phyloP scores from a whole-genome alignment of 2,113 vertebrate species.

The Marmota flaviventris region DNA sequence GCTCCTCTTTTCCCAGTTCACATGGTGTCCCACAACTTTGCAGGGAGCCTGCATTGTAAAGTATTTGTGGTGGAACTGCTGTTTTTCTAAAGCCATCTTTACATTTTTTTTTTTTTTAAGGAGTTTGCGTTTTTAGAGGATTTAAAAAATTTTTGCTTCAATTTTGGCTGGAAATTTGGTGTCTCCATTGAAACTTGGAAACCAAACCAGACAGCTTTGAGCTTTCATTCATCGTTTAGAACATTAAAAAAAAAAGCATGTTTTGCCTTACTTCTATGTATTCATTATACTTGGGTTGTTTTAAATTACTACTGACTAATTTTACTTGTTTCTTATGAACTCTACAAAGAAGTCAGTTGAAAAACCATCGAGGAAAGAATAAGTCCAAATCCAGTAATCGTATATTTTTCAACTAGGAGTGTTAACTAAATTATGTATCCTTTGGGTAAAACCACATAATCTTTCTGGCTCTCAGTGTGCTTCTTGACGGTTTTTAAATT shows the following conservation, averaged over 20 bases:
- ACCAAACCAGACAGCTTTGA: slow-evolving; percentile 67
- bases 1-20: not conserved
- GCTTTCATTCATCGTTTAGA: slow-evolving; percentile 56
- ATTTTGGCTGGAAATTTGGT: slow-evolving; percentile 69
- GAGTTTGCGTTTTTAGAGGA: slow-evolving; percentile 58
- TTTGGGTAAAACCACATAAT: not conserved
- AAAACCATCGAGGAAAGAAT: not conserved
- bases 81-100: not conserved
- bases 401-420: not conserved
- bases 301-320: slow-evolving; percentile 3
- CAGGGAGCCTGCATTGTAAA: not conserved
- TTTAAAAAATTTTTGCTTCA: slow-evolving; percentile 59
- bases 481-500: not conserved
- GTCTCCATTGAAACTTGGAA: slow-evolving; percentile 76
- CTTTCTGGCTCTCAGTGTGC: not conserved
- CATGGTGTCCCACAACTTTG: not conserved
- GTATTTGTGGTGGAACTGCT: not conserved
- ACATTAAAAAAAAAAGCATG: slow-evolving; percentile 54
- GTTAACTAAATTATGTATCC: not conserved
- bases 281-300: slow-evolving; percentile 42
- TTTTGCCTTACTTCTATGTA: slow-evolving; percentile 21
- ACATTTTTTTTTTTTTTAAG: slow-evolving; percentile 41
- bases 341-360: slow-evolving; percentile 23
- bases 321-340: slow-evolving; percentile 15
- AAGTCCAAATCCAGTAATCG: not conserved